These are phyloP conservation scores for Holcopasites calliopsidis DNA, from an alignment of 1,140 invertebrate genomes.

Conservation along the genomic window DNA sequence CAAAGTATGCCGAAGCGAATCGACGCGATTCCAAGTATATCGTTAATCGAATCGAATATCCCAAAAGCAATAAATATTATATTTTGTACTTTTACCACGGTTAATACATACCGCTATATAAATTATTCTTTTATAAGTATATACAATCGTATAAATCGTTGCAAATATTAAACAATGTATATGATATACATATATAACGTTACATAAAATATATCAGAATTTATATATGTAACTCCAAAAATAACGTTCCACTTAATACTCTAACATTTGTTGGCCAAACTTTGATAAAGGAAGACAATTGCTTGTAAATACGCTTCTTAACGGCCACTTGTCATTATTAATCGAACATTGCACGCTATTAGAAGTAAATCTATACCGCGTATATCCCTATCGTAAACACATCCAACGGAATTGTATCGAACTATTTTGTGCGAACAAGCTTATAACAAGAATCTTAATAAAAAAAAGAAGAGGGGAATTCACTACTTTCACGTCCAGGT, in stretches of 20 bases:
- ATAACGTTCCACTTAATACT: conserved; percentile 5
- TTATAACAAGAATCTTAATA: conserved; percentile 26
- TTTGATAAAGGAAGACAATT: background rate
- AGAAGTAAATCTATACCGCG: background rate
- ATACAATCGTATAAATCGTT: background rate
- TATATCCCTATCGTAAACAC: conserved; percentile 13
- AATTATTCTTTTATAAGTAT: background rate
- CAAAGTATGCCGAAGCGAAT: conserved; percentile 22
- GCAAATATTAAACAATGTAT: conserved; percentile 33
- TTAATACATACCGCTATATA: background rate
- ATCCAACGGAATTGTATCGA: background rate
- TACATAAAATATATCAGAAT: conserved; percentile 9
- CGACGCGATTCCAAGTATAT: background rate
- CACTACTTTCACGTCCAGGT: conserved; percentile 35
- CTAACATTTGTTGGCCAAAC: background rate
- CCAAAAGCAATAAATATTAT: background rate
- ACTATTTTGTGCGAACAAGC: conserved; percentile 19
- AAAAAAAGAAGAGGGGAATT: conserved; percentile 24
- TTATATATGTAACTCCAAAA: background rate
- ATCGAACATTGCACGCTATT: no score
- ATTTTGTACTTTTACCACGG: background rate
- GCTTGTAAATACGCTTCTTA: no score
- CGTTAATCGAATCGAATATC: background rate
- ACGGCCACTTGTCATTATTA: no score
- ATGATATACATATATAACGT: conserved; percentile 6